Evolutionary conservation across 1,140 invertebrate genomes (phyloP), one percentile per base, ranked within the genome.

Genomic region (Drosophila takahashii): DNA sequence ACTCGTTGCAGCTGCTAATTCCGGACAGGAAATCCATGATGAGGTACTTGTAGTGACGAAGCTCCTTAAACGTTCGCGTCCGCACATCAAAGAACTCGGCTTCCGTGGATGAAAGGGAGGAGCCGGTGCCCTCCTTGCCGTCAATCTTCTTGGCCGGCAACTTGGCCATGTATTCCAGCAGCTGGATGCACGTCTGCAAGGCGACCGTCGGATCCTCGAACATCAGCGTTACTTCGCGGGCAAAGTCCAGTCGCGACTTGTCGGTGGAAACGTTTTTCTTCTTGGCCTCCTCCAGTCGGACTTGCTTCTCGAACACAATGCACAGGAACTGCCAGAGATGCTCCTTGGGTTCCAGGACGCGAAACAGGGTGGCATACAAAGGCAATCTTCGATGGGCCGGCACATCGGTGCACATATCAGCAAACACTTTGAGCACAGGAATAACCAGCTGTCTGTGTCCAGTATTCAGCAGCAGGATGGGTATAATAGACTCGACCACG

Each of bases 401-500:
- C 47, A 99, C 97, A 92, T 99, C 97, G 1, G 96, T 93, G 18
- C 98, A 94, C 1, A 97, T 96, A 84, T 97, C 96, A 0, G 97
- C 96, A 92, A 99, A 99, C 18, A 98, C 96, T 27, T 97, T 94
- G n/a, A 98, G 93, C 37, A 98, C 95, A 10, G 94, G 94, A 16
- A 95, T 94, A 2, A 95, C 93, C 16, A 94, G 42, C 39, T 72
- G 45, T 9, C 26, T 92, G 73, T 48, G 51, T 41, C 18, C 67
- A 6, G 41, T 41, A 6, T 51, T 71, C 0, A 52, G 58, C 41
- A 97, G 94, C 22, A 99, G 93, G 48, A 97, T 96, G 0, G 98
- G 98, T 57, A 99, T 95, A 18, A 99, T 95, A 0, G 96, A 97
- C 79, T 98, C 96, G 27, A 99, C 95, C 13, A 98, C 98, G 92